Base-by-base conservation (phyloP, 2,113 vertebrate species). In the Alectura lathami region DNA sequence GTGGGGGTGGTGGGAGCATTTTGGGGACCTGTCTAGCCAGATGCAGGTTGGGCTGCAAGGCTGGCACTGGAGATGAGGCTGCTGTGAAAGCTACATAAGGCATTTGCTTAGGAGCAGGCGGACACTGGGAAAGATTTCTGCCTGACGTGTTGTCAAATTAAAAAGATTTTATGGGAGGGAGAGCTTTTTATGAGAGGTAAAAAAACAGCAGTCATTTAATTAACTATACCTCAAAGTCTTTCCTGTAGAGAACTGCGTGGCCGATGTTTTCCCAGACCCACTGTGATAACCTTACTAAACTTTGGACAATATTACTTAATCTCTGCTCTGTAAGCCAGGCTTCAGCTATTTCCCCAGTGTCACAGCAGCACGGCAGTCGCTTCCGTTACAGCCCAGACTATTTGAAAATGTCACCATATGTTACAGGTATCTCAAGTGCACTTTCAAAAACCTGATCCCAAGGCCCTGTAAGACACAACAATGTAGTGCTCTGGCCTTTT, bases 181-280 rank as follows among this genome's bases (percentile, higher is more conserved):
- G 43, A 59, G 76, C 77, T 86, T 76, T 94, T 94, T 69, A 91
- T 60, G 60, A 47, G 73, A 94, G 83, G 72, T 68, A 75, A 86
- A 90, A 93, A 29, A 64, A 56, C 69, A 95, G 83, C 79, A 89
- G 69, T 62, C 62, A n/a, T 64, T 91, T 84, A 83, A 95, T 90
- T 96, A 93, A 82, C 68, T 83, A 53, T 91, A 76, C 68, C 92
- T 89, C 62, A 56, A 91, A 83, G 83, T 30, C 66, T 73, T 43
- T 73, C 50, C 53, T 79, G 77, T 63, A 72, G 73, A 84, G 54
- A 90, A 15, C 62, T 69, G 74, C 88, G 78, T 16, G 69, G 60
- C 47, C 68, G 72, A 64, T 78, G 21, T 45, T 91, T 84, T 94
- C 86, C 64, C 76, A 78, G 64, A 53, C 56, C 83, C n/a, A 36